Base-by-base conservation (phyloP, 2,113 vertebrate species). In the Phyllostomus hastatus region DNA sequence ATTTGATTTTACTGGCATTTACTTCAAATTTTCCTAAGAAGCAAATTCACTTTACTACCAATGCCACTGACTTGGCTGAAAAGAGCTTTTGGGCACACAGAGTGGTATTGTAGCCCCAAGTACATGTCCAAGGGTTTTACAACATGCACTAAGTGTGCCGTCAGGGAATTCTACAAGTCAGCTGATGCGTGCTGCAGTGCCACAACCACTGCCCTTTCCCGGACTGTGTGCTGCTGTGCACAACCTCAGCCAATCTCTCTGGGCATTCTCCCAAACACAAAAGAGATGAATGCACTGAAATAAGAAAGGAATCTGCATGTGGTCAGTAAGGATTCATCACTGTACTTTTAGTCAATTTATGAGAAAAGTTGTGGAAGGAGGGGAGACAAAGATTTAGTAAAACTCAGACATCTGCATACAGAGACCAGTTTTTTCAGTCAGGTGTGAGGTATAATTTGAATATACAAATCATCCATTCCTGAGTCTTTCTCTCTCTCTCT, bases 101-200 rank as follows among this genome's bases (percentile, higher is more conserved):
- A 96, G 54, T 95, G 90, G 82, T 93, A 69, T 11, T 97, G 94
- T 97, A 97, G 96, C 90, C 97, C 95, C 95, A 95, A 95, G 91
- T 76, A 89, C 89, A 46, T 33, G 76, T 97, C 93, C 57, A 2
- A 31, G 70, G 93, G 50, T 91, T 97, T 94, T 97, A 96, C 46
- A 90, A 73, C 50, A 88, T 54, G 67, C 90, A 78, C 33, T 95
- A 57, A 89, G 48, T 72, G 50, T 10, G 9, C 59, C 89, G 93
- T 91, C 70, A 86, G 91, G 64, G 22, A 10, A 97, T 94, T 95
- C 96, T 88, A 93, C 79, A 96, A 94, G 91, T 73, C 2, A 10
- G 92, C 84, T 96, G 95, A 85, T 4, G 17, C 0, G 12, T 79
- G 22, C 19, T 72, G 50, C 86, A 41, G 67, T 9, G 1, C 86